Evolutionary conservation across 2,797 vertebrate species (phyloP).

Genomic region (Moxostoma hubbsi): DNA sequence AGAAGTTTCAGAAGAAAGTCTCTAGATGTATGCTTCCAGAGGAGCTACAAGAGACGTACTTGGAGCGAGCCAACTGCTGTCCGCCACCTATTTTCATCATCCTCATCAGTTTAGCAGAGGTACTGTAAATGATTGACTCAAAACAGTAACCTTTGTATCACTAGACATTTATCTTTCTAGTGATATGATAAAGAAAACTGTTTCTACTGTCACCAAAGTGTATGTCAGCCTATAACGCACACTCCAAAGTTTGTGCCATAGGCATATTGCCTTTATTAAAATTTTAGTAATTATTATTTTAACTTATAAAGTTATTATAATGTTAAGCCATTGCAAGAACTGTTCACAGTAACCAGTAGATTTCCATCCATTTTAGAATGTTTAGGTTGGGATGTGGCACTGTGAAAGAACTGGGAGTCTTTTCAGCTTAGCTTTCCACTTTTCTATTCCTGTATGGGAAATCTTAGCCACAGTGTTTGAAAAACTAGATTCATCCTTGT

Average conservation of each 20-base stretch:
- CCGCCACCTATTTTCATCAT: constrained; percentile 91
- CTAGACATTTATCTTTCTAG: not conserved
- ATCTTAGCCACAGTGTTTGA: constrained; percentile 29
- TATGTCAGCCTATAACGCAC: too few species aligned
- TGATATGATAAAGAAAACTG: not conserved
- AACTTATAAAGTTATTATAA: too few species aligned
- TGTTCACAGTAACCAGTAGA: not conserved
- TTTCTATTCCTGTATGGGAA: constrained; percentile 7
- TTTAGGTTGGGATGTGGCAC: not conserved
- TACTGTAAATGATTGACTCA: constrained; percentile 54
- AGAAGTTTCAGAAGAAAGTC: constrained; percentile 76
- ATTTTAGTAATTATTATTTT: not conserved
- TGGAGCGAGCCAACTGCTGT: constrained; percentile 87
- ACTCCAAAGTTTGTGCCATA: too few species aligned
- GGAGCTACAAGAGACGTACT: constrained; percentile 70
- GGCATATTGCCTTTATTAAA: not conserved
- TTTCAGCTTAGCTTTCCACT: constrained; percentile 3
- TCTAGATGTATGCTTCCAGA: constrained; percentile 89
- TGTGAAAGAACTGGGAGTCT: constrained; percentile 1
- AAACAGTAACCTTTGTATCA: not conserved
- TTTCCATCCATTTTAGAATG: constrained; percentile 1
- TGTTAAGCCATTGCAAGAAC: not conserved
- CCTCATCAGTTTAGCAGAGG: constrained; percentile 86
- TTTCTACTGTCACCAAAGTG: not conserved
- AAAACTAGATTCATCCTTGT: constrained; percentile 15